Percentiles rank a stretch among this genome's conserved stretches.
These are phyloP conservation scores for Cetoscarus ocellatus DNA, from an alignment of 2,797 vertebrate species.

Conservation along the genomic window DNA sequence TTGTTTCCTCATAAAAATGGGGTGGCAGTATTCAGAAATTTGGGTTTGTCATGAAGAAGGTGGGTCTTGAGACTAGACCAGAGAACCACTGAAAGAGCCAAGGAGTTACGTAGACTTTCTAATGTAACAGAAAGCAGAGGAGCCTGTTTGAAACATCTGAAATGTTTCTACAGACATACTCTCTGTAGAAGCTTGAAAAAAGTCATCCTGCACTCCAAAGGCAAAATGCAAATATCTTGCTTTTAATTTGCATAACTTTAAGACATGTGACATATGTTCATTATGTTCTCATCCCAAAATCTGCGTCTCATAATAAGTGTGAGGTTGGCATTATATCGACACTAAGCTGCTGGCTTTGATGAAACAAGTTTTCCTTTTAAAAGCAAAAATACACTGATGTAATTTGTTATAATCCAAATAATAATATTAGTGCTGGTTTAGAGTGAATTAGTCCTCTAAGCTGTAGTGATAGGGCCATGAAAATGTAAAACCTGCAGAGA, in stretches of 20 bases:
- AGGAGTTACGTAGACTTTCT: no score
- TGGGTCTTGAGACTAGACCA: no score
- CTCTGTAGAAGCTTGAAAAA: neutral
- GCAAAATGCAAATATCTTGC: slow-evolving; percentile 33
- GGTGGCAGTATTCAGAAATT: no score
- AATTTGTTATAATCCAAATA: neutral
- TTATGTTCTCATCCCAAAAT: slow-evolving; percentile 3
- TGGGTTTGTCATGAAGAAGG: no score
- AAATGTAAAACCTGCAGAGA: neutral
- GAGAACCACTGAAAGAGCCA: no score
- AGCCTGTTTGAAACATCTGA: no score
- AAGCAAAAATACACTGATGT: neutral
- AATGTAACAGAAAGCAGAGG: no score
- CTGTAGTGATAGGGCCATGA: neutral
- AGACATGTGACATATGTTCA: neutral
- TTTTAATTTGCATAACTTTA: slow-evolving; percentile 20
- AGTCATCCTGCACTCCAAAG: slow-evolving; percentile 13
- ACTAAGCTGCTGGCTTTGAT: neutral
- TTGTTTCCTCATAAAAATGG: no score
- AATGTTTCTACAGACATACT: no score
- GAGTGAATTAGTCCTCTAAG: neutral
- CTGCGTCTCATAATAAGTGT: slow-evolving; percentile 16
- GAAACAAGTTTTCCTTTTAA: neutral
- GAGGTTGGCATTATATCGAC: slow-evolving; percentile 1
- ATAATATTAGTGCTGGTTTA: neutral